These are phyloP conservation scores for Diadema setosum DNA, from an alignment of 35 echinoderm and acorn worm species.

Conservation along the genomic window DNA sequence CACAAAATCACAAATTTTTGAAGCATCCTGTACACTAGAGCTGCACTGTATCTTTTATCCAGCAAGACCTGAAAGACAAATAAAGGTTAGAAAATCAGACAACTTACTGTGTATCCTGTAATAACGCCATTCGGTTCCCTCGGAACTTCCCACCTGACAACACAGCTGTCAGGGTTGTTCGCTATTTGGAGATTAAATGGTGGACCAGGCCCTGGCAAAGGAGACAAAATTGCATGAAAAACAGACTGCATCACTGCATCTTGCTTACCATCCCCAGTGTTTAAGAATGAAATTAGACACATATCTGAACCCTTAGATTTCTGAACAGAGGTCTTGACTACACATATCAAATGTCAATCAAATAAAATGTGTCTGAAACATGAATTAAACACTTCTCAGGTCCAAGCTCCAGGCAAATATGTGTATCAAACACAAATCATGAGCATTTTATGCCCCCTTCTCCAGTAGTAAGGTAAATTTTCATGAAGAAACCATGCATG, in stretches of 20 bases:
- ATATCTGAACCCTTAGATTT: background rate
- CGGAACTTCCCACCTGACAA: background rate
- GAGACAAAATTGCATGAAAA: background rate
- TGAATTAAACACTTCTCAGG: background rate
- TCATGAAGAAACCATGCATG: too few relatives aligned
- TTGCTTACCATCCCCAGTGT: too few relatives aligned
- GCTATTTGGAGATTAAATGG: background rate
- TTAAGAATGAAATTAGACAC: background rate
- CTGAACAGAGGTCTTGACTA: background rate
- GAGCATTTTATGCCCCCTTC: too few relatives aligned
- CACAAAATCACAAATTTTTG: background rate
- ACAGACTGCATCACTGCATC: background rate
- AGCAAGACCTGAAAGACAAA: background rate
- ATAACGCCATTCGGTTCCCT: background rate
- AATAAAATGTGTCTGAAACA: background rate
- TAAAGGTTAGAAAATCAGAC: background rate
- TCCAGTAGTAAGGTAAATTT: too few relatives aligned
- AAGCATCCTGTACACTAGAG: background rate
- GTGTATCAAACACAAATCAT: too few relatives aligned
- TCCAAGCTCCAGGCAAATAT: too few relatives aligned
- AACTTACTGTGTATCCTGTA: background rate
- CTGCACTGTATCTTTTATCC: background rate
- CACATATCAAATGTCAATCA: background rate
- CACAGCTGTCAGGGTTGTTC: background rate
- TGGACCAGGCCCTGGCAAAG: background rate